A percentile compares a stretch with the other conserved stretches of the same genome.
Evolutionary conservation across 2,888 invertebrate genomes (phyloP).

Genomic region (Nomada ruficornis): DNA sequence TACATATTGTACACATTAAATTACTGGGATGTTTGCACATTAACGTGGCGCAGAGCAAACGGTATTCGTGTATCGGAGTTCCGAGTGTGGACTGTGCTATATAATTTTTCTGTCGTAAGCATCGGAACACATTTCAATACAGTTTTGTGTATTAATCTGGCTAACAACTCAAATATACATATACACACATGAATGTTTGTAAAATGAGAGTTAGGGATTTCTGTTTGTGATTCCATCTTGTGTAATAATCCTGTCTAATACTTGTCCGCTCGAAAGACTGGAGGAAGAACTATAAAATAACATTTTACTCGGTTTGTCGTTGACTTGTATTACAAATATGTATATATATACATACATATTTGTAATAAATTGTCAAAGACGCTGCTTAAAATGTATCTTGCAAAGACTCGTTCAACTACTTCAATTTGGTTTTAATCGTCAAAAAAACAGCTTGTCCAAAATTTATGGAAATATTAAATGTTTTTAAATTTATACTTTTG

Average conservation of each 20-base stretch:
- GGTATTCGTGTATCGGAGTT: background rate
- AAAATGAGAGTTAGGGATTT: background rate
- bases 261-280: background rate
- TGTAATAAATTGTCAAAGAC: background rate
- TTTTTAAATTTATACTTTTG: conserved; percentile 4
- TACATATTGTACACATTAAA: background rate
- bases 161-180: background rate
- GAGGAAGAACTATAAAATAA: background rate
- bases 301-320: background rate
- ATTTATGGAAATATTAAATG: conserved; percentile 12
- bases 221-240: background rate
- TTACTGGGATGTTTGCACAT: background rate
- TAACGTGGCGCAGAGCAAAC: background rate
- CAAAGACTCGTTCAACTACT: conserved; percentile 4
- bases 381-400: background rate
- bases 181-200: background rate
- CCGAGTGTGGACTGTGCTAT: background rate
- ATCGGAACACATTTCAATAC: background rate
- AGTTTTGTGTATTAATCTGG: background rate
- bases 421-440: conserved; percentile 5
- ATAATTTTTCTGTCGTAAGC: background rate
- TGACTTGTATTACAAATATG: background rate
- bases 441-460: background rate
- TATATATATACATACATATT: background rate
- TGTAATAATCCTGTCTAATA: conserved; percentile 8